Evolutionary conservation across 2,888 invertebrate species (phyloP), one percentile per base, ranked within the genome.

Genomic region (Calameuta pallipes): DNA sequence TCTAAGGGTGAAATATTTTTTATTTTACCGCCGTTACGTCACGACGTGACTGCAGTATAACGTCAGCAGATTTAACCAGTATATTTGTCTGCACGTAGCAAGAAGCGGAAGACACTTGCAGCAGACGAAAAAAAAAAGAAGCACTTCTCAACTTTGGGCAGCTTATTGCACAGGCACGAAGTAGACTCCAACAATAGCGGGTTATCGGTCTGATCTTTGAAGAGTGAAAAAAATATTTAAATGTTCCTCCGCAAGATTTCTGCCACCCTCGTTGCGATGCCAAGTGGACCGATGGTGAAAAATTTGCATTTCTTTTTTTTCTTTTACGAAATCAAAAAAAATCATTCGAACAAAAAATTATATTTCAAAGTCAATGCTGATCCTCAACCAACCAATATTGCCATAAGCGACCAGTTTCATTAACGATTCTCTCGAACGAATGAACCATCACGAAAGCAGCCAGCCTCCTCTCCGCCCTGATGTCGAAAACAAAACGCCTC

Each of bases 401-500:
- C 56, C 56, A 56, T 56, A 56, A 56, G 56, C 71, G 71, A 34
- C 71, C 33, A 71, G 79, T 80, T 83, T 81, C 80, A 81, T 79
- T 82, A 80, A 80, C 83, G 80, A 87, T 87, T 87, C 80, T 85
- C 85, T 87, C 87, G 86, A 88, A 85, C 87, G 88, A 90, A 81
- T 89, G 90, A 91, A 86, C 89, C 87, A 88, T 88, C 87, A 86
- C 86, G 87, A 87, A 90, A 91, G 89, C 90, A 90, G 84, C 87
- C 90, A 86, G 86, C 90, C 91, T 88, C 82, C 90, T 89, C 87
- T 87, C 90, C 91, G 90, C 90, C 91, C 89, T 85, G 84, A 82
- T 85, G 85, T 84, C 82, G 84, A 90, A 89, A 91, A 91, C 91
- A 91, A 91, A 91, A 91, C 91, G 91, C 91, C 91, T 91, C 85